phyloP scores from a whole-genome alignment of 2,113 vertebrate genomes.

The Eira barbara region DNA sequence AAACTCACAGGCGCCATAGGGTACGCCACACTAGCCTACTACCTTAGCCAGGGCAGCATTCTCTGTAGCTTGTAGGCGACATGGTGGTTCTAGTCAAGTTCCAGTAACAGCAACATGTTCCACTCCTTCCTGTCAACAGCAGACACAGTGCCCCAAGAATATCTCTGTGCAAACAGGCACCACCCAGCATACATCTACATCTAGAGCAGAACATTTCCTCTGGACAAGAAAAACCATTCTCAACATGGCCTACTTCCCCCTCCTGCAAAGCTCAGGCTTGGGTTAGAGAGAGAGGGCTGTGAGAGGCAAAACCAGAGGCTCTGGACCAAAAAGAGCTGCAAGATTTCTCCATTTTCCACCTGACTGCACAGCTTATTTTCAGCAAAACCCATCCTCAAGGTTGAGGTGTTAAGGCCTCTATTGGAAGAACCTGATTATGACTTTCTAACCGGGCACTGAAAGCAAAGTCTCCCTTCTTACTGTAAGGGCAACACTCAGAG shows the following conservation, averaged over 20 bases:
- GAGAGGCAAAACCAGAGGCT: background rate
- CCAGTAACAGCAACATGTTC: background rate
- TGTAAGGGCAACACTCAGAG: background rate
- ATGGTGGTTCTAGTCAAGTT: too few relatives aligned
- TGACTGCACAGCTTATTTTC: background rate
- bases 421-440: background rate
- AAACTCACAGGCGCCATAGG: fast-evolving
- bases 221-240: background rate
- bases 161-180: background rate
- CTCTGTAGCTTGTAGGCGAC: background rate
- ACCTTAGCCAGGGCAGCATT: background rate
- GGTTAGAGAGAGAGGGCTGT: background rate
- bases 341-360: background rate
- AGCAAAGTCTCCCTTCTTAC: background rate
- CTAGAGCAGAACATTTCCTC: background rate
- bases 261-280: background rate
- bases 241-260: background rate
- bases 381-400: background rate
- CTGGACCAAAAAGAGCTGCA: too few relatives aligned
- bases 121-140: background rate
- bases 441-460: background rate
- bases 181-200: background rate
- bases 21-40: background rate
- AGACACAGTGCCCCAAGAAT: background rate
- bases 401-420: background rate